These are phyloP conservation scores for Germaria angustata DNA, from an alignment of 2,888 invertebrate species.

Conservation along the genomic window DNA sequence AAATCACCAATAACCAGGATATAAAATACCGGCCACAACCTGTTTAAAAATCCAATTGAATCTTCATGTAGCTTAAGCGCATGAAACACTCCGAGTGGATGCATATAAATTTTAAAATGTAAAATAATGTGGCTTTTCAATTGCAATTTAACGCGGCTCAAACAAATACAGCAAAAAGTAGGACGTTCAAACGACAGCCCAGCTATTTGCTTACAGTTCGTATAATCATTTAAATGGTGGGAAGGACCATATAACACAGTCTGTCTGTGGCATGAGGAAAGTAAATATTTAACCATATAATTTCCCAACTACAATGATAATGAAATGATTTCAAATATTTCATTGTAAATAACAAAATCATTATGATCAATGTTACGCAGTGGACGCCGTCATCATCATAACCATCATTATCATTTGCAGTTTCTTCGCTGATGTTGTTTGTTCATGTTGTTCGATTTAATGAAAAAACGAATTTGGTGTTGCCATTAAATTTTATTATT, in stretches of 20 bases:
- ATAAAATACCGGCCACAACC: conserved; percentile 31
- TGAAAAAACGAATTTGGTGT: not conserved
- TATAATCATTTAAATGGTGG: not conserved
- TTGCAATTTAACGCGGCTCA: conserved; percentile 39
- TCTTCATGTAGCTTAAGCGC: not conserved
- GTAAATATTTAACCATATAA: conserved; percentile 41
- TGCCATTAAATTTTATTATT: conserved; percentile 11
- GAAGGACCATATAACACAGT: not conserved
- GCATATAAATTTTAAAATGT: conserved; percentile 17
- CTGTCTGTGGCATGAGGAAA: conserved; percentile 10
- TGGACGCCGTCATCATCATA: not conserved
- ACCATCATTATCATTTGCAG: not conserved
- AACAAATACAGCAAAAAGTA: not conserved
- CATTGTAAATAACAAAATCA: conserved; percentile 42
- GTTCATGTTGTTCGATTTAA: not conserved
- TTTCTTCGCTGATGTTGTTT: conserved; percentile 18
- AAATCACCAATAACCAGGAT: conserved; percentile 12
- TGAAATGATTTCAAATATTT: conserved; percentile 42
- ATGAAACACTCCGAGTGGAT: not conserved
- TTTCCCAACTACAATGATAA: conserved; percentile 19
- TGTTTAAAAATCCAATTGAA: conserved; percentile 49
- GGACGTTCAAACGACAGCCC: not conserved
- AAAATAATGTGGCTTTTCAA: conserved; percentile 56
- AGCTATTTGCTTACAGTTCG: not conserved
- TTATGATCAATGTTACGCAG: not conserved